phyloP scores from a whole-genome alignment of 2,113 vertebrate genomes.

The Isichthys henryi region DNA sequence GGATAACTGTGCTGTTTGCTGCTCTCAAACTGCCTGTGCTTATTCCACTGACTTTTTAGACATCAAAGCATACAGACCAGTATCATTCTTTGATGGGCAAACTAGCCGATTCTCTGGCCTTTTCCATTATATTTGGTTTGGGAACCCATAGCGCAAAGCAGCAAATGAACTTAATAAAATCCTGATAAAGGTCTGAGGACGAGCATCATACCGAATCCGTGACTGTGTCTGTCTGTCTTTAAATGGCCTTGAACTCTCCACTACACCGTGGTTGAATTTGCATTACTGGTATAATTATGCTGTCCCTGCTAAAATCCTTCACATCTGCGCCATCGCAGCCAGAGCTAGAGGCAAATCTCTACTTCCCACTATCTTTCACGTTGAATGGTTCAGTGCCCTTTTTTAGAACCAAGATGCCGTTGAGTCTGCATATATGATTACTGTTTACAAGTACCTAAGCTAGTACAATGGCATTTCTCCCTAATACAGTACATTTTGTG shows the following conservation, averaged over 20 bases:
- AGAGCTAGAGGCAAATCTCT: background rate
- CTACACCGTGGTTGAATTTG: background rate
- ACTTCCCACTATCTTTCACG: background rate
- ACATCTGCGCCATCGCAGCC: background rate
- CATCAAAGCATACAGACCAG: background rate
- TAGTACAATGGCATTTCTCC: background rate
- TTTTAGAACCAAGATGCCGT: background rate
- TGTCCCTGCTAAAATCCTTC: background rate
- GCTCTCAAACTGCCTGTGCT: background rate
- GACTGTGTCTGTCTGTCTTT: background rate
- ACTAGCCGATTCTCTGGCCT: background rate
- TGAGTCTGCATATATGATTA: background rate
- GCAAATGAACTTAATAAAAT: background rate
- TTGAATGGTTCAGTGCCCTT: background rate
- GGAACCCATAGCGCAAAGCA: background rate
- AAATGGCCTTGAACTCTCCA: background rate
- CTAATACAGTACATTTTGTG: constrained; percentile 19
- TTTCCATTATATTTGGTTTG: background rate
- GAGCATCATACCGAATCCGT: background rate
- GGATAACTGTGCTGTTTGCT: background rate
- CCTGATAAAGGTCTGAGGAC: background rate
- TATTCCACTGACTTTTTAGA: background rate
- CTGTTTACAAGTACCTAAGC: background rate
- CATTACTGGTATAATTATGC: background rate
- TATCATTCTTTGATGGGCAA: background rate